Percentiles rank a stretch among this genome's conserved stretches.
Conservation (phyloP, 2,797 vertebrate species). For the Smutsia temminckii region DNA sequence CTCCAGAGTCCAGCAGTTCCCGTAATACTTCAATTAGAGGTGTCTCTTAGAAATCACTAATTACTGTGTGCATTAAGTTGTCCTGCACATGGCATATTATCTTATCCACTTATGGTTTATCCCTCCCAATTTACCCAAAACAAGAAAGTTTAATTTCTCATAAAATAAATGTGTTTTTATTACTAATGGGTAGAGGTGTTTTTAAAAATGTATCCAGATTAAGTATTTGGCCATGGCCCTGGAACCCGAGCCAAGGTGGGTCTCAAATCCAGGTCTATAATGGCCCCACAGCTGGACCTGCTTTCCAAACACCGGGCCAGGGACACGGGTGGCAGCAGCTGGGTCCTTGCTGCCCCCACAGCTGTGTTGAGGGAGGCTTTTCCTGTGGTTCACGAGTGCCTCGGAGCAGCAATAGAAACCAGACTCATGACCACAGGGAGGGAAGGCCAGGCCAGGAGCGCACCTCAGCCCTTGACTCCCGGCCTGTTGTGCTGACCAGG, state of each 20-base stretch:
- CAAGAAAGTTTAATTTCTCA: not conserved
- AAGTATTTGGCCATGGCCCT: fast-evolving
- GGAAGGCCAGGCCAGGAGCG: fast-evolving
- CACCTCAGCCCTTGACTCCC: not conserved
- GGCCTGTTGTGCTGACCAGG: fast-evolving
- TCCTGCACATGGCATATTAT: fast-evolving
- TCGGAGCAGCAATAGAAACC: not conserved
- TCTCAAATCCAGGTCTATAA: fast-evolving
- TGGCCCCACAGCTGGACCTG: fast-evolving
- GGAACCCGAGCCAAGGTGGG: fast-evolving
- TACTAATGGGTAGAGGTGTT: fast-evolving
- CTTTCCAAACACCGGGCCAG: fast-evolving
- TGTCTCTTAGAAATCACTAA: fast-evolving
- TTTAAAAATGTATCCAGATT: not conserved
- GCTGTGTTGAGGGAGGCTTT: fast-evolving
- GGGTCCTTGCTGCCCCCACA: not conserved
- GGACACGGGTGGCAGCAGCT: fast-evolving
- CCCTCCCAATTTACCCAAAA: not conserved
- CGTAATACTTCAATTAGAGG: fast-evolving
- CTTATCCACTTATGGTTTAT: fast-evolving
- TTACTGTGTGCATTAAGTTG: fast-evolving
- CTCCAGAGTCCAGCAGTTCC: fast-evolving
- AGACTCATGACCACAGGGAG: fast-evolving
- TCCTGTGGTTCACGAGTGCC: not conserved
- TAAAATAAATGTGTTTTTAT: not conserved